Percentiles rank a stretch among this genome's conserved stretches.
Conservation (phyloP, 2,888 invertebrate species). For the Lepidochitona cinerea region DNA sequence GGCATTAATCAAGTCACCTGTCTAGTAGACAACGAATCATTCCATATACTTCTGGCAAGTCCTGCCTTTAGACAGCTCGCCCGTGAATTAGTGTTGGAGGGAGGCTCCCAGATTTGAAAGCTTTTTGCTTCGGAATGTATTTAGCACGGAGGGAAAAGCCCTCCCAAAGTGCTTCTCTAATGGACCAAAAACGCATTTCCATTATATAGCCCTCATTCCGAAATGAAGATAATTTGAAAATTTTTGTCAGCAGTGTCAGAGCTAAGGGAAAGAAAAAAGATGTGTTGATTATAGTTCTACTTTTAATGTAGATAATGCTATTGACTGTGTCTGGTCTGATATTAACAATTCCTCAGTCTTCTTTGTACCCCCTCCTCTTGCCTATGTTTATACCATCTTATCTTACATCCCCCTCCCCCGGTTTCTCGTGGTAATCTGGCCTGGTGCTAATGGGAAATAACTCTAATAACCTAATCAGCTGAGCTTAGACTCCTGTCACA, state of each 20-base stretch:
- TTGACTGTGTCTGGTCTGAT: no score
- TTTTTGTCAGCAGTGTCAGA: not conserved
- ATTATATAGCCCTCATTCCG: not conserved
- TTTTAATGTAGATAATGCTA: no score
- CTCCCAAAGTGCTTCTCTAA: not conserved
- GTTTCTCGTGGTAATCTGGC: no score
- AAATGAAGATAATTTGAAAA: conserved; percentile 7
- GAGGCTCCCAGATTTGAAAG: not conserved
- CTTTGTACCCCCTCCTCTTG: no score
- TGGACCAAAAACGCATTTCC: conserved; percentile 6
- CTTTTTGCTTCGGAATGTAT: conserved; percentile 8
- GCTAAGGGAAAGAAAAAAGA: not conserved
- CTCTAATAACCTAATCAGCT: not conserved
- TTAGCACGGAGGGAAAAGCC: not conserved
- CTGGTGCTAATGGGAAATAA: not conserved
- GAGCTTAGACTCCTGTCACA: not conserved
- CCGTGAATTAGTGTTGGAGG: not conserved
- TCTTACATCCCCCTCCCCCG: no score
- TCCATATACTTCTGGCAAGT: not conserved
- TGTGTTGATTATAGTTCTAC: no score
- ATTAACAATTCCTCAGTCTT: no score
- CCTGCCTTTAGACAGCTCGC: not conserved
- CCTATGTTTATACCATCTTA: no score
- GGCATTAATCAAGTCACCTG: not conserved
- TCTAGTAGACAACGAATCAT: not conserved